Percentiles rank a stretch among this genome's conserved stretches.
phyloP scores from a whole-genome alignment of 2,797 vertebrate species.

The Anas bernieri region DNA sequence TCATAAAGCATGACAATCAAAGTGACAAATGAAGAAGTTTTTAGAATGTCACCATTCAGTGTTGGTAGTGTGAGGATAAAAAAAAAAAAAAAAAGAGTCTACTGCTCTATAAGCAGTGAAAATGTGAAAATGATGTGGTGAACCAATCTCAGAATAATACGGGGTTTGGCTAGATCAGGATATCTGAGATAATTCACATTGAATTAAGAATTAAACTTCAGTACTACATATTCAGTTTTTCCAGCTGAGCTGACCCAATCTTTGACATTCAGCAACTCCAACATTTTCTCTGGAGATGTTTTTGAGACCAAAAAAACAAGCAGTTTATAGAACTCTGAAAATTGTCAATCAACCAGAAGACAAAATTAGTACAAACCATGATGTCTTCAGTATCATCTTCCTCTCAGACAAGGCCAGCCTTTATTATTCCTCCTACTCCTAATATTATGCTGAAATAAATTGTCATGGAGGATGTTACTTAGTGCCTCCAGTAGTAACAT shows the following conservation, averaged over 20 bases:
- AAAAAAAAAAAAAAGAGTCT: neutral
- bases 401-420: neutral
- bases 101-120: neutral
- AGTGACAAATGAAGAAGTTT: neutral
- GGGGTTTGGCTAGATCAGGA: neutral
- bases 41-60: neutral
- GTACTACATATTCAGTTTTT: neutral
- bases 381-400: neutral
- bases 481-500: neutral
- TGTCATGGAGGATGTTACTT: neutral
- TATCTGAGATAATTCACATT: neutral
- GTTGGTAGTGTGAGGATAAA: neutral
- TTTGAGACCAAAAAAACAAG: neutral
- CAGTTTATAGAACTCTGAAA: neutral
- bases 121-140: conserved; percentile 19
- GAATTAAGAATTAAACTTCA: neutral
- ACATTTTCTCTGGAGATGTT: neutral
- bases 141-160: neutral
- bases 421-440: neutral
- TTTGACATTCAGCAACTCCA: neutral
- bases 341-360: neutral
- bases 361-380: neutral
- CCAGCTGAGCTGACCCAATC: neutral
- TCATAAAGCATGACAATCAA: neutral
- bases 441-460: neutral